Conservation (phyloP, 1,140 invertebrate species). For the Eupristina koningsbergeri region DNA sequence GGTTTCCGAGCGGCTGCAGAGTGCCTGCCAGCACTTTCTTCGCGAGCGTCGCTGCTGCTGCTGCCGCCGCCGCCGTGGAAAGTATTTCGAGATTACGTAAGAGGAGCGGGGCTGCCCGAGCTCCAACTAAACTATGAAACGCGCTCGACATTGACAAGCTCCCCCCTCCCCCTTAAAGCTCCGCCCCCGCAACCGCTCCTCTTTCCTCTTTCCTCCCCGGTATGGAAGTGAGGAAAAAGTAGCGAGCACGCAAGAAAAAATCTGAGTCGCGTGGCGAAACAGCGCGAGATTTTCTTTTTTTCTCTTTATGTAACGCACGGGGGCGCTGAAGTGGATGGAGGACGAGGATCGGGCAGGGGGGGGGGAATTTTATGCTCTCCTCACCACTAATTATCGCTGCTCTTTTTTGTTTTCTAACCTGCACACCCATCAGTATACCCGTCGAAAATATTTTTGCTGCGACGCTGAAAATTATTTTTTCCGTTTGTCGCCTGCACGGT, state of each 20-base stretch:
- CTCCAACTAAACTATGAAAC: slow-evolving; percentile 27
- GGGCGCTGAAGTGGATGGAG: too few species aligned
- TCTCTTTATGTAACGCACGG: slow-evolving; percentile 38
- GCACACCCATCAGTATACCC: neutral
- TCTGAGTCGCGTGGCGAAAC: slow-evolving; percentile 24
- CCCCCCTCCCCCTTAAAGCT: too few species aligned
- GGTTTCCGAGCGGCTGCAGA: slow-evolving; percentile 47
- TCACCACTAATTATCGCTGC: neutral
- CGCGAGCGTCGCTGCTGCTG: slow-evolving; percentile 33
- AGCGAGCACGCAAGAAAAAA: neutral
- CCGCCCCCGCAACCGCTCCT: slow-evolving; percentile 9
- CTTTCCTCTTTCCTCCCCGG: neutral
- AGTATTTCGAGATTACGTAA: slow-evolving; percentile 57
- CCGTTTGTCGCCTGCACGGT: too few species aligned
- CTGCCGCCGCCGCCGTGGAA: slow-evolving; percentile 42
- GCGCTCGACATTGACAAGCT: slow-evolving; percentile 31
- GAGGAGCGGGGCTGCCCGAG: too few species aligned
- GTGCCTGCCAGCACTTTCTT: slow-evolving; percentile 51
- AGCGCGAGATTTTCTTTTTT: slow-evolving; percentile 43
- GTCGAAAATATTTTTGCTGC: neutral
- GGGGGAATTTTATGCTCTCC: neutral
- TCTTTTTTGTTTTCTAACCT: neutral
- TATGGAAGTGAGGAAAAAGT: slow-evolving; percentile 21
- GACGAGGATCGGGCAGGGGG: neutral
- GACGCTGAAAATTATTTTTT: neutral